A percentile compares a stretch with the other conserved stretches of the same genome.
These are phyloP conservation scores for Chelonus formosanus DNA, from an alignment of 2,888 invertebrate genomes.

Conservation along the genomic window DNA sequence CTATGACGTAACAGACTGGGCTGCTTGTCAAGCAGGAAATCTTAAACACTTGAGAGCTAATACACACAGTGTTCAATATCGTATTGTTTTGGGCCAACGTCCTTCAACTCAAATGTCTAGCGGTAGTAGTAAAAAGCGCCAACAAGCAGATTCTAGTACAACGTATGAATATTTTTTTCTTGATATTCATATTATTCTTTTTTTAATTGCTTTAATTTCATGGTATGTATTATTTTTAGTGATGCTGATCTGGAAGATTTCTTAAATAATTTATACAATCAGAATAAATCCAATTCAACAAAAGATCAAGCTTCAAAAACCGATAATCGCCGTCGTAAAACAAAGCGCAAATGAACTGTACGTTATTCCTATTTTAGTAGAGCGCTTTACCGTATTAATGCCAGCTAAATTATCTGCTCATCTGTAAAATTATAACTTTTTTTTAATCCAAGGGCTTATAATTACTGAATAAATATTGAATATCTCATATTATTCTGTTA, in stretches of 20 bases:
- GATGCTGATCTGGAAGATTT: slow-evolving; percentile 84
- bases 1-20: slow-evolving; percentile 97
- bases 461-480: slow-evolving; percentile 10
- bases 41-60: slow-evolving; percentile 87
- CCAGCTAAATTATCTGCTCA: slow-evolving; percentile 50
- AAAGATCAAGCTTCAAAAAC: slow-evolving; percentile 56
- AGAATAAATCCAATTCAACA: slow-evolving; percentile 66
- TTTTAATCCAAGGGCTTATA: slow-evolving; percentile 29
- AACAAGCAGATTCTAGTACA: slow-evolving; percentile 53
- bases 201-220: too few species aligned
- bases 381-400: slow-evolving; percentile 49
- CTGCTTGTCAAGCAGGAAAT: slow-evolving; percentile 87
- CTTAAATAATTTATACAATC: slow-evolving; percentile 80
- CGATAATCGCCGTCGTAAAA: slow-evolving; percentile 60
- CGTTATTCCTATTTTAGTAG: slow-evolving; percentile 44
- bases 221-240: slow-evolving; percentile 57
- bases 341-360: slow-evolving; percentile 56
- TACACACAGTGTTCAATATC: slow-evolving; percentile 89
- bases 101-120: slow-evolving; percentile 63
- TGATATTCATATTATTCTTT: not conserved
- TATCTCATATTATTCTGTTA: not conserved
- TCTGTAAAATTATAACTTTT: slow-evolving; percentile 31
- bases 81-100: slow-evolving; percentile 81
- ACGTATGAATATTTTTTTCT: slow-evolving; percentile 47
- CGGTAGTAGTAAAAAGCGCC: slow-evolving; percentile 56